Percentiles rank a stretch among this genome's conserved stretches.
phyloP scores from a whole-genome alignment of 2,888 invertebrate species.

The Cyclophora albipunctata region DNA sequence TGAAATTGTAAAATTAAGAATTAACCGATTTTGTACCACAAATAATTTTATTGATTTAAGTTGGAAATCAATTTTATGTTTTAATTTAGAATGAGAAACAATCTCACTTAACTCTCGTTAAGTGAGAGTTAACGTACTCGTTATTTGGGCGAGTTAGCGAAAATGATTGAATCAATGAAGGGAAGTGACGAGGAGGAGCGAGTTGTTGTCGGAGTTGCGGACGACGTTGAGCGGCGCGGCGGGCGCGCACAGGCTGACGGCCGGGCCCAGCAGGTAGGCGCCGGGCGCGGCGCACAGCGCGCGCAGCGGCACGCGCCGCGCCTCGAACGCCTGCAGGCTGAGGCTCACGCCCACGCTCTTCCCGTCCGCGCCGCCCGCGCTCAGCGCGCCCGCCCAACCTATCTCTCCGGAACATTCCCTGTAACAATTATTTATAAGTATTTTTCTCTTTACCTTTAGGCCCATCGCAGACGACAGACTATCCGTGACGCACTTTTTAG shows the following conservation, averaged over 20 bases:
- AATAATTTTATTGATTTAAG: no score
- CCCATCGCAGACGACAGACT: no score
- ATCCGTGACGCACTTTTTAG: no score
- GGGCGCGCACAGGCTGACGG: slow-evolving; percentile 54
- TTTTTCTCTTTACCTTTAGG: no score
- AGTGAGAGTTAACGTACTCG: no score
- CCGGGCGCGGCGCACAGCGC: slow-evolving; percentile 79
- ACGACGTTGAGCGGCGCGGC: slow-evolving; percentile 31
- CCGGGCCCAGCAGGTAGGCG: slow-evolving; percentile 79
- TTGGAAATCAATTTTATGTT: no score
- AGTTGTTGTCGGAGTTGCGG: slow-evolving; percentile 45
- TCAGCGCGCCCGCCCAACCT: slow-evolving; percentile 65
- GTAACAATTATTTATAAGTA: slow-evolving; percentile 16
- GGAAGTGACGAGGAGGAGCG: slow-evolving; percentile 44
- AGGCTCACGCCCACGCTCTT: slow-evolving; percentile 55
- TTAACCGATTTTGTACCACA: no score
- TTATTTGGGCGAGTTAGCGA: no score
- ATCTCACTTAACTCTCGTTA: no score
- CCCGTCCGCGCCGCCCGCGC: slow-evolving; percentile 41
- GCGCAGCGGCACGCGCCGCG: slow-evolving; percentile 74
- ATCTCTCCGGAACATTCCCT: slow-evolving; percentile 51
- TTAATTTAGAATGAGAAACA: no score
- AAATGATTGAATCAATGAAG: no score
- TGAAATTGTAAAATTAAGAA: no score
- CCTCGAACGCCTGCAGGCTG: slow-evolving; percentile 64